Evolutionary conservation across 2,888 invertebrate species (phyloP).

Genomic region (Drosophila mimetica): DNA sequence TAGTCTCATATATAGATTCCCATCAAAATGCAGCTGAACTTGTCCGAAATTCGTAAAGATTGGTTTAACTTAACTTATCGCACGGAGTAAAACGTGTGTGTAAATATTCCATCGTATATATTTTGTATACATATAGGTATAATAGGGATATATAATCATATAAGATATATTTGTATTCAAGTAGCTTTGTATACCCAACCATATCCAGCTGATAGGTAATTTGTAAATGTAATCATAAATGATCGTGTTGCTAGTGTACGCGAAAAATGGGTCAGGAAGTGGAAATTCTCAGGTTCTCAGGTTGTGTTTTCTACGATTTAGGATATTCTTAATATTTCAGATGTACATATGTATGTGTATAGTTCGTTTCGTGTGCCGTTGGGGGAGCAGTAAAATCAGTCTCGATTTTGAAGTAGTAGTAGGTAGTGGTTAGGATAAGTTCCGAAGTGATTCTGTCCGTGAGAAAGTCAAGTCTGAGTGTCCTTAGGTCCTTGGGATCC

Average conservation of each 20-base stretch:
- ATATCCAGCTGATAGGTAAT: slow-evolving; percentile 4
- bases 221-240: slow-evolving; percentile 12
- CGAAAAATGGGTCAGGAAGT: neutral
- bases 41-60: slow-evolving; percentile 33
- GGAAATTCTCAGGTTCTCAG: neutral
- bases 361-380: neutral
- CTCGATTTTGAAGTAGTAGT: slow-evolving; percentile 34
- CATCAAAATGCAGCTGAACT: slow-evolving; percentile 15
- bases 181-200: neutral
- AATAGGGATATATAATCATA: slow-evolving; percentile 18
- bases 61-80: slow-evolving; percentile 21
- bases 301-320: neutral
- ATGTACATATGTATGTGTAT: neutral
- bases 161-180: slow-evolving; percentile 18
- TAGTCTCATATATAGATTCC: slow-evolving; percentile 2
- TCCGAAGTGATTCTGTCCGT: slow-evolving; percentile 2
- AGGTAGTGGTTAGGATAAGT: slow-evolving; percentile 16
- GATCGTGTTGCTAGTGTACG: neutral
- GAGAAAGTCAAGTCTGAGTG: neutral
- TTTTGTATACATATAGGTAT: slow-evolving; percentile 18
- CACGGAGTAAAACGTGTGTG: slow-evolving; percentile 5
- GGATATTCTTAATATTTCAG: too few relatives aligned
- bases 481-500: neutral
- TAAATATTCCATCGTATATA: slow-evolving; percentile 20
- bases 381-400: slow-evolving; percentile 21